A percentile compares a stretch with the other conserved stretches of the same genome.
Conservation (phyloP, 2,113 vertebrate species). For the Hoplias malabaricus region DNA sequence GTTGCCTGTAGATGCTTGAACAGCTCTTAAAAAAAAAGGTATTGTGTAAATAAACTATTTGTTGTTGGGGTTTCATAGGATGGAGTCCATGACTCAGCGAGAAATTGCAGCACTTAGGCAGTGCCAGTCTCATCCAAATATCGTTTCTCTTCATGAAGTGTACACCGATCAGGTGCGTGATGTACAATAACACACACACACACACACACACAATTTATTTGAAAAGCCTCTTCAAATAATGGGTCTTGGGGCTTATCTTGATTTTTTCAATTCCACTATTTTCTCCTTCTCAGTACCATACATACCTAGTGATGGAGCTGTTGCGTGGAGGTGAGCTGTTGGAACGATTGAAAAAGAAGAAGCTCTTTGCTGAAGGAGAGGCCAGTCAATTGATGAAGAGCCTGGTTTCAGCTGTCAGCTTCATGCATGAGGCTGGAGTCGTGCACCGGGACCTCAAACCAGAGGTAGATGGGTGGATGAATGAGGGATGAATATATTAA, state of each 20-base stretch:
- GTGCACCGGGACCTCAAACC: conserved; percentile 92
- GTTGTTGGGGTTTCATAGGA: conserved; percentile 64
- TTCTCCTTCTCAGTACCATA: conserved; percentile 78
- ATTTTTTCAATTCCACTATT: not conserved
- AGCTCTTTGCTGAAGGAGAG: conserved; percentile 87
- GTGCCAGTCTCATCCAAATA: conserved; percentile 85
- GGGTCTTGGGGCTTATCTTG: not conserved
- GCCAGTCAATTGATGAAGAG: conserved; percentile 87
- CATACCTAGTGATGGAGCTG: conserved; percentile 88
- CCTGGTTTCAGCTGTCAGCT: conserved; percentile 86
- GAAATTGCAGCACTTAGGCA: conserved; percentile 85
- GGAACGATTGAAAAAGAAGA: conserved; percentile 86
- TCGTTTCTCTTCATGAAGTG: conserved; percentile 84
- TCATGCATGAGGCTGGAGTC: conserved; percentile 90
- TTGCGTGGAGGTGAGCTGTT: conserved; percentile 85
- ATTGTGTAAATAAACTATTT: not conserved
- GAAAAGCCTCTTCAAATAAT: not conserved
- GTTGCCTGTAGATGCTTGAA: not conserved
- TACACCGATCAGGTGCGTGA: conserved; percentile 84
- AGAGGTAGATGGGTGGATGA: conserved; percentile 70
- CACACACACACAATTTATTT: not conserved
- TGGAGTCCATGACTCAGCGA: conserved; percentile 85
- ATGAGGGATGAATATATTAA: not conserved
- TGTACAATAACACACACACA: not conserved
- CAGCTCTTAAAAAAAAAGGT: not conserved